phyloP scores from a whole-genome alignment of 2,113 vertebrate species.

The Macquaria australasica region DNA sequence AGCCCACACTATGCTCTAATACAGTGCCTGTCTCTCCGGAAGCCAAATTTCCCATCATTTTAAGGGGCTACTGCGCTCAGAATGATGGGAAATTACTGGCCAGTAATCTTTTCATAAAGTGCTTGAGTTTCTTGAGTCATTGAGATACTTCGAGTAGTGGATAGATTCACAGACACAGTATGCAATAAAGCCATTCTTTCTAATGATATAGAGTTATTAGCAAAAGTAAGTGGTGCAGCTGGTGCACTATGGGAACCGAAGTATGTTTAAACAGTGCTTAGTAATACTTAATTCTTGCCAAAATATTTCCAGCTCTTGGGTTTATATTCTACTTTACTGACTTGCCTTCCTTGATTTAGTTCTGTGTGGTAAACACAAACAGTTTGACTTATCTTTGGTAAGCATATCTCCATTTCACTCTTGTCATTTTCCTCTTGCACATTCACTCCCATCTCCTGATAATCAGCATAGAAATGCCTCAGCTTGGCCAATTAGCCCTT shows the following conservation, averaged over 20 bases:
- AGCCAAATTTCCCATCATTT: background rate
- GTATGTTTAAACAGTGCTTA: background rate
- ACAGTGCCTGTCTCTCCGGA: background rate
- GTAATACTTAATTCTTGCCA: background rate
- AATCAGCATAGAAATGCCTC: slow-evolving; percentile 70
- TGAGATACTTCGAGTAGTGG: background rate
- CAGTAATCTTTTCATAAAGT: background rate
- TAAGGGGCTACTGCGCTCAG: background rate
- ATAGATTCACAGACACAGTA: background rate
- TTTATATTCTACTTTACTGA: background rate
- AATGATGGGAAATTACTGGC: background rate
- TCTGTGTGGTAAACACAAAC: slow-evolving; percentile 3
- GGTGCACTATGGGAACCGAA: slow-evolving; percentile 4
- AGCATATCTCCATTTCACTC: slow-evolving; percentile 13
- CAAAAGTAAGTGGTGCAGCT: slow-evolving; percentile 18
- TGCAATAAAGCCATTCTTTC: background rate
- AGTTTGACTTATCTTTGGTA: slow-evolving; percentile 14
- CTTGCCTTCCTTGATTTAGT: background rate
- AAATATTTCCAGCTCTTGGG: background rate
- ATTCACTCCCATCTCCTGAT: slow-evolving; percentile 49
- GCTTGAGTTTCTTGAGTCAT: background rate
- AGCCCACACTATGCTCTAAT: background rate
- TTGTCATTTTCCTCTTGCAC: slow-evolving; percentile 1
- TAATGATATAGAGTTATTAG: slow-evolving; percentile 9
- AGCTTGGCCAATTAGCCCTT: slow-evolving; percentile 76